Percentiles rank a stretch among this genome's conserved stretches.
Conservation (phyloP, 2,113 vertebrate species). For the Diphyllodes magnificus region DNA sequence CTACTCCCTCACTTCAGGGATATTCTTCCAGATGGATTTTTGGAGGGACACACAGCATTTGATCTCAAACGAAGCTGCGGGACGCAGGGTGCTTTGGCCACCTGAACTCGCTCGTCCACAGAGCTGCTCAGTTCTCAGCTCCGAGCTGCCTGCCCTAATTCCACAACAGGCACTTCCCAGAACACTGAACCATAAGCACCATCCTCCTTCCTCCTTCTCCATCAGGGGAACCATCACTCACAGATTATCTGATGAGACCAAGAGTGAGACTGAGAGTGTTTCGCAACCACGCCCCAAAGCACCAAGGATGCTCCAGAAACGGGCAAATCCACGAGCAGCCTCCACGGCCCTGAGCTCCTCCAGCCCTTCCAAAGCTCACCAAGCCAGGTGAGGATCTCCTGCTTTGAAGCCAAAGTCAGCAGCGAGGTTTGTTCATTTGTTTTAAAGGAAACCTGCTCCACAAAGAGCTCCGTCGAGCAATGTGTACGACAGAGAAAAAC, state of each 20-base stretch:
- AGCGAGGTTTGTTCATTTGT: background rate
- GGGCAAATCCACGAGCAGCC: background rate
- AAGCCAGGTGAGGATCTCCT: background rate
- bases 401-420: background rate
- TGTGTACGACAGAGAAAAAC: accelerated
- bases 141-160: background rate
- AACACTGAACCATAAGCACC: background rate
- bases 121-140: background rate
- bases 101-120: accelerated
- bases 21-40: background rate
- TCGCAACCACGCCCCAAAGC: background rate
- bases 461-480: background rate
- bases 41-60: background rate
- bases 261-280: background rate
- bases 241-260: background rate
- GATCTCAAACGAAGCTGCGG: background rate
- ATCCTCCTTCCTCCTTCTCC: background rate
- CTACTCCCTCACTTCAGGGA: background rate
- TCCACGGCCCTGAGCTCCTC: background rate
- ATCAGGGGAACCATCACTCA: background rate
- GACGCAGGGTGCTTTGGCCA: background rate
- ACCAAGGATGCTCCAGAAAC: background rate
- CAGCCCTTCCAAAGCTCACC: background rate
- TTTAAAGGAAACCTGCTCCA: background rate
- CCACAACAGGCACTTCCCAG: background rate